Conservation (phyloP, 2,113 vertebrate species). For the Paraplagusia blochii region DNA sequence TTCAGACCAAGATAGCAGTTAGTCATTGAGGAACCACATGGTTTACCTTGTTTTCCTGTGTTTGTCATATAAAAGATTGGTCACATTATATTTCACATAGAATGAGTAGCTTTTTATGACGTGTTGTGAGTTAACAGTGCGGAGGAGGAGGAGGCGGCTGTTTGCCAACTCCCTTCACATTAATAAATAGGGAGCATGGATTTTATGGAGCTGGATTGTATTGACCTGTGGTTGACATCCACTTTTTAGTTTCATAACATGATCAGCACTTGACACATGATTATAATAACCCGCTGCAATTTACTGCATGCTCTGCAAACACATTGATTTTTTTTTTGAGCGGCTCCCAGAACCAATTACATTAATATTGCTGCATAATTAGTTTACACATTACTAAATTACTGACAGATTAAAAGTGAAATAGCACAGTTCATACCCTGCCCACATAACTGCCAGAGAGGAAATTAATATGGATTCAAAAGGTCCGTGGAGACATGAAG, state of each 20-base stretch:
- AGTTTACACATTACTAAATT: conserved; percentile 99
- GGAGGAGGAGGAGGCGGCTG: conserved; percentile 20
- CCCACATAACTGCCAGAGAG: conserved; percentile 96
- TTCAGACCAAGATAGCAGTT: too few species aligned
- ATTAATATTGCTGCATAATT: conserved; percentile 99
- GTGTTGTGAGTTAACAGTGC: conserved; percentile 7
- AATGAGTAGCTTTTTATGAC: not conserved
- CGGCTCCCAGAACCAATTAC: conserved; percentile 92
- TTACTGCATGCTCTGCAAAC: conserved; percentile 89
- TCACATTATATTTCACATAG: not conserved
- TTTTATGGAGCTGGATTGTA: conserved; percentile 74
- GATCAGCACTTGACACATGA: conserved; percentile 85
- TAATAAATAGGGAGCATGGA: conserved; percentile 69
- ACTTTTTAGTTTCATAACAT: conserved; percentile 84
- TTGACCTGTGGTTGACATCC: conserved; percentile 76
- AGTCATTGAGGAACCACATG: too few species aligned
- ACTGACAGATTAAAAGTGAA: conserved; percentile 99
- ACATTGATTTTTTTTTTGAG: conserved; percentile 93
- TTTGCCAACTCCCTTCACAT: conserved; percentile 43
- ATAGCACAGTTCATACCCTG: conserved; percentile 94
- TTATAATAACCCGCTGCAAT: conserved; percentile 86
- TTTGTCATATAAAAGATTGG: conserved; percentile 5
- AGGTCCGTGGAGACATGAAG: conserved; percentile 89
- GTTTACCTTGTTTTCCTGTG: not conserved
- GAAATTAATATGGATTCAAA: conserved; percentile 99